These are phyloP conservation scores for Grammomys dolichurus DNA, from an alignment of 2,113 vertebrate genomes.

Conservation along the genomic window DNA sequence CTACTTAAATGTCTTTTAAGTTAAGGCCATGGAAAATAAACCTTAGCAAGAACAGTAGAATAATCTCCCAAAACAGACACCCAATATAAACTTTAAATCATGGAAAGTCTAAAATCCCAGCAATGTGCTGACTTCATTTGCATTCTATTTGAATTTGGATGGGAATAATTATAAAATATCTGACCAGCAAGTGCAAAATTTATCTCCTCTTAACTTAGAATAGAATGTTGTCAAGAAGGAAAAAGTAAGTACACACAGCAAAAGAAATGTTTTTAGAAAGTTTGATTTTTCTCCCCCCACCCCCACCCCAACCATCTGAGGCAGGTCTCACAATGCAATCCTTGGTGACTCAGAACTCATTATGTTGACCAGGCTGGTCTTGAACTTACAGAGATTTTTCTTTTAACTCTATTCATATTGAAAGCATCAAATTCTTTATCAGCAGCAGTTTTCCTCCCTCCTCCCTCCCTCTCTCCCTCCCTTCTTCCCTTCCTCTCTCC, in stretches of 20 bases:
- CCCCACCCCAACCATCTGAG: not conserved
- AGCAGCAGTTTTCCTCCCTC: not conserved
- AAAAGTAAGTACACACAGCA: conserved; percentile 32
- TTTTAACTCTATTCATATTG: conserved; percentile 33
- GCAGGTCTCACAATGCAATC: not conserved
- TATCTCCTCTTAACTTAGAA: conserved; percentile 29
- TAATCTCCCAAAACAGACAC: not conserved
- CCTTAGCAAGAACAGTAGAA: not conserved
- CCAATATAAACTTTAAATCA: not conserved
- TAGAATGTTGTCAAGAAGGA: conserved; percentile 33
- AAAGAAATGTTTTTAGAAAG: conserved; percentile 26
- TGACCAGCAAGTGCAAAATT: not conserved
- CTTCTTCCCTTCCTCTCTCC: not conserved
- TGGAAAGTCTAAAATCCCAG: not conserved
- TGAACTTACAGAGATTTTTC: conserved; percentile 34
- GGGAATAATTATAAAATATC: conserved; percentile 29
- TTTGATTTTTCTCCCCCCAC: not conserved
- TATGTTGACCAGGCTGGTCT: not conserved
- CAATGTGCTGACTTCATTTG: not conserved
- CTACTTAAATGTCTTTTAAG: not conserved
- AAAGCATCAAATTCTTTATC: conserved; percentile 29
- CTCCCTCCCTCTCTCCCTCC: rapidly evolving
- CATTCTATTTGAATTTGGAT: not conserved
- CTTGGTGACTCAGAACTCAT: not conserved
- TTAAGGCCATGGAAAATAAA: conserved; percentile 27